Base-by-base conservation (phyloP, 30 jellyfish, hydroid and myxozoan species). In the Cassiopea andromeda region DNA sequence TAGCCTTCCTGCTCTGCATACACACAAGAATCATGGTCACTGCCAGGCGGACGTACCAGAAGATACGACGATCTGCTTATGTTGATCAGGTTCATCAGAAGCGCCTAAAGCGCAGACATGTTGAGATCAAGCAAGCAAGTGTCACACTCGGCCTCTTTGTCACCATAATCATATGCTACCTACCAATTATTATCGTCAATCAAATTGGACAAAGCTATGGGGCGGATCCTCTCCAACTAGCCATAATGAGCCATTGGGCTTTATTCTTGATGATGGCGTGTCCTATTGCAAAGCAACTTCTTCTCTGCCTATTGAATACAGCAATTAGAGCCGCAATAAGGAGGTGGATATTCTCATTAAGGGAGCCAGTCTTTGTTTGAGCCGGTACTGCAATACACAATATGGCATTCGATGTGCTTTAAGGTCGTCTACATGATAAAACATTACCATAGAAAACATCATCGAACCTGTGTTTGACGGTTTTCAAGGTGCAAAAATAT, bases 121-220 rank as follows among this genome's bases (percentile, higher is more conserved):
- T 86, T 18, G 93, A 86, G 83, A 68, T 86, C 57, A 86, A 86
- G 80, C 93, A 86, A 77, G 89, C 93, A n/a, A 71, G 93, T 77
- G 89, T 86, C 12, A 86, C 93, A 13, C 72, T 76, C 47, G 93
- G 84, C 15, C 78, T 86, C 13, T 86, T 86, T 74, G 84, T 86
- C 69, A 76, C 93, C 10, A 77, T 86, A 46, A 66, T 69, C n/a
- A 71, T 86, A 60, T 86, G 93, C 78, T 86, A 73, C 84, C 69
- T 77, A 84, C 93, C 93, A 27, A 17, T 86, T 27, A 75, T 86
- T 79, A 60, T 86, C 49, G 88, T 86, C 48, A 68, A 76, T 16
- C 85, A 80, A 77, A 86, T 86, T 5, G 19, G 74, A 1, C 49
- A 16, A 60, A 8, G 27, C 48, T 18, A 80, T 2, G 47, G 1